Base-by-base conservation (phyloP, 1,140 invertebrate genomes). In the Bombus superbus region DNA sequence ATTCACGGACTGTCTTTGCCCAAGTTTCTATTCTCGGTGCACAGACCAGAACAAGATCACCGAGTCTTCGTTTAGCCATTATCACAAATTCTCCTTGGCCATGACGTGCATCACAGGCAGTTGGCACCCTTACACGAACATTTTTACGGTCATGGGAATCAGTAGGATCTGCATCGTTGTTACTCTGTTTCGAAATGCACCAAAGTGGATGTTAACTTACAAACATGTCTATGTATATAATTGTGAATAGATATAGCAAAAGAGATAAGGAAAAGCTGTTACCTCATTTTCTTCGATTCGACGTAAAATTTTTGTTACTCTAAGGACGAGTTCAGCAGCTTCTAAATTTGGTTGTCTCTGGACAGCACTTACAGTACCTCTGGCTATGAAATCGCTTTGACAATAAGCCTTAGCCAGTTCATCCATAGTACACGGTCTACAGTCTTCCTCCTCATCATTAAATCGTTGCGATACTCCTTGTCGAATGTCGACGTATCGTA, bases 21-120 rank as follows among this genome's bases (percentile, higher is more conserved):
- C 97, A 98, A 69, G 97, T 96, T 59, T 97, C 96, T 9, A 97
- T 92, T 83, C 97, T 95, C 0, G 97, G 97, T 0, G 97, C 97
- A 91, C 98, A 98, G 2, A 96, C 96, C 32, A 98, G 93, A 3
- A 96, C 95, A n/a, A 97, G 94, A 59, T 97, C 96, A 5, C 97
- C 97, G 18, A 98, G 95, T 86, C 97, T 96, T 82, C 97, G 95
- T 80, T 97, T 95, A 25, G 97, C 98, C 96, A 98, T 97, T 93
- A 98, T 97, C 57, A 98, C 96, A 95, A 98, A 98, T 94, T 98
- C 97, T 0, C 97, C 97, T 13, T 96, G 94, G 13, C 97, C 97
- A 44, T 96, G 96, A 53, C 96, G 94, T 32, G 97, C 97, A 13
- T 97, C 97, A 92, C 98, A 98, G 76, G 96, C 95, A 22, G 96